These are phyloP conservation scores for Drosophila ironensis DNA, from an alignment of 1,140 invertebrate species.

Conservation along the genomic window DNA sequence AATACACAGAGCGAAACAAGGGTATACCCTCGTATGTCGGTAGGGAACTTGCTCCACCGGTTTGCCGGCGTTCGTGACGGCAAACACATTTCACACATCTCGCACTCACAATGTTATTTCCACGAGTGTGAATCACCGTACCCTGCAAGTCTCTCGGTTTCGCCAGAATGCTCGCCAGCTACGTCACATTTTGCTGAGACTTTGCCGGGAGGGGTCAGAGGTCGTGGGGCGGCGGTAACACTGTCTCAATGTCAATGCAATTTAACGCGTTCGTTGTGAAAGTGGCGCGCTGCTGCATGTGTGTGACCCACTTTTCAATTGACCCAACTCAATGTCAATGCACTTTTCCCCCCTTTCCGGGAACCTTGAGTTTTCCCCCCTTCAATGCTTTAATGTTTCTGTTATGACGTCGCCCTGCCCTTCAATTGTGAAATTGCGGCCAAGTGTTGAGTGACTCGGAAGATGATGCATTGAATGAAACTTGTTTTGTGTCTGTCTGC, in stretches of 20 bases:
- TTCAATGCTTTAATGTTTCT: too few relatives aligned
- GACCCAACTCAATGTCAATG: constrained; percentile 40
- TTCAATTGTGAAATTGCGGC: constrained; percentile 41
- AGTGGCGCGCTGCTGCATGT: constrained; percentile 13
- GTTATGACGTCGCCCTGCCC: constrained; percentile 7
- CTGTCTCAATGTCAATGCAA: constrained; percentile 39
- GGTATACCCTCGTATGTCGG: too few relatives aligned
- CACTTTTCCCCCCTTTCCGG: constrained; percentile 4
- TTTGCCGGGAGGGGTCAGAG: neutral
- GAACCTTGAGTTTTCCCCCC: neutral
- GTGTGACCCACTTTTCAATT: constrained; percentile 33
- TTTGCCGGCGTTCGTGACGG: constrained; percentile 58
- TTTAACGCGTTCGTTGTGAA: constrained; percentile 40
- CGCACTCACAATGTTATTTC: neutral
- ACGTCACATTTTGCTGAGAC: constrained; percentile 37
- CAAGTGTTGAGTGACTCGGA: constrained; percentile 1
- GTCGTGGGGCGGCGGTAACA: neutral
- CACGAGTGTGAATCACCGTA: constrained; percentile 59
- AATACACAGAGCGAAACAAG: neutral
- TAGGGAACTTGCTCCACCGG: constrained; percentile 10
- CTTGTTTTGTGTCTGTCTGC: constrained; percentile 47
- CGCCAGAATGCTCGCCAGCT: constrained; percentile 17
- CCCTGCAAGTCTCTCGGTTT: constrained; percentile 26
- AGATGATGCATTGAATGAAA: constrained; percentile 39
- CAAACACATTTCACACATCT: constrained; percentile 30